Evolutionary conservation across 2,113 vertebrate species (phyloP), one percentile per base, ranked within the genome.

Genomic region (Urocitellus parryii): DNA sequence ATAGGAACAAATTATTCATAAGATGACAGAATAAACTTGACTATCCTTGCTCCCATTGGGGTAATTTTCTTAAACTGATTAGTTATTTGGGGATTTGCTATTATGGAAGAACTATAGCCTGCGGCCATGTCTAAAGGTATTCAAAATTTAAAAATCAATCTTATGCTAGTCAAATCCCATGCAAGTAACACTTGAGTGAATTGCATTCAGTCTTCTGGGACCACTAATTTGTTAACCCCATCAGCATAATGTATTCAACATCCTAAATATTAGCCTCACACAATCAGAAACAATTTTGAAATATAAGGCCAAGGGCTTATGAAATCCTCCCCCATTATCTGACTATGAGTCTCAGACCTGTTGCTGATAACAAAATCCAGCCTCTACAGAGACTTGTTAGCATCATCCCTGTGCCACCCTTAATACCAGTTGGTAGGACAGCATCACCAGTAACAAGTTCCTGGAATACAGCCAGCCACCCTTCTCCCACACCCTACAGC

Each of bases 401-500:
- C 58, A 76, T 91, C 83, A 84, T 91, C 39, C 18, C 0, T 65
- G 61, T 77, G 80, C 87, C 61, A 39, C 87, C n/a, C 76, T 96
- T 85, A 92, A 77, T 56, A 94, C 81, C 94, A 92, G 37, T 2
- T 90, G 90, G 82, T 79, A 96, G 61, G 58, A 77, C 58, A 90
- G 76, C 24, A 4, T 65, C 95, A 78, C 39, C 83, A 88, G 14
- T 87, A 97, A 97, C 80, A 80, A 95, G 90, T 37, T 93, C 12
- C 76, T 97, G 97, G 91, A 87, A 67, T 25, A 17, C 11, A 51
- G 48, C 96, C 95, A 97, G 79, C 80, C 45, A 58, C 56, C 20
- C 56, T 22, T 20, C 20, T 18, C 51, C 6, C 3, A 2, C 0
- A 7, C 56, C 56, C 56, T 2, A 83, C 91, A 94, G 91, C 86